Evolutionary conservation across 2,113 vertebrate species (phyloP), one percentile per base, ranked within the genome.

Genomic region (Megaceryle maxima): DNA sequence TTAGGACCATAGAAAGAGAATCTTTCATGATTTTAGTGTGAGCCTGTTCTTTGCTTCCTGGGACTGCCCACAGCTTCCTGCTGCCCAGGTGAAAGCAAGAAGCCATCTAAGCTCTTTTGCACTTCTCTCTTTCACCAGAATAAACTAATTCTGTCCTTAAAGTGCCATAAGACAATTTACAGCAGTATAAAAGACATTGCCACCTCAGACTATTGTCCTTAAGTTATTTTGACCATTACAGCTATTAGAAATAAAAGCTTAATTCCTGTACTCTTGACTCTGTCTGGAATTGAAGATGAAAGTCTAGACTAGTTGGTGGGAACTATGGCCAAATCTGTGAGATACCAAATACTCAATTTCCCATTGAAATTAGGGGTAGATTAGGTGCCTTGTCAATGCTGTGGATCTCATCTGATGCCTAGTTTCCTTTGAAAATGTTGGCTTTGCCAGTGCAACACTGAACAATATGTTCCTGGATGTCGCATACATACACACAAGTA

Each of bases 401-500:
- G 43, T 53, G 20, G 43, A 18, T 69, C 21, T 64, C 18, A 26
- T 48, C 24, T 59, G 33, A 43, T 70, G 25, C 31, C 19, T 35
- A 69, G 6, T 24, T 75, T 59, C 25, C 56, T 64, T 63, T 80
- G 53, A 75, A 48, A 37, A 31, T n/a, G 3, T 20, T 56, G 51
- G 8, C 20, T 53, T 77, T 81, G 26, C n/a, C 26, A 67, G n/a
- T 26, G 8, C 35, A 76, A 62, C 50, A 44, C 13, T 25, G n/a
- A 57, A 46, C 60, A 51, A 57, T 33, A 44, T 5, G 10, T 43
- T 15, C 11, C 24, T 74, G 5, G 19, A 28, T n/a, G 20, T 31
- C 9, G 5, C 33, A 55, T 18, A 44, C n/a, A n/a, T n/a, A n/a
- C n/a, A n/a, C 16, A 56, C 29, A 39, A 0, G 0, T 31, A n/a